A percentile compares a stretch with the other conserved stretches of the same genome.
phyloP scores from a whole-genome alignment of 2,113 vertebrate species.

The Dissostichus mawsoni region DNA sequence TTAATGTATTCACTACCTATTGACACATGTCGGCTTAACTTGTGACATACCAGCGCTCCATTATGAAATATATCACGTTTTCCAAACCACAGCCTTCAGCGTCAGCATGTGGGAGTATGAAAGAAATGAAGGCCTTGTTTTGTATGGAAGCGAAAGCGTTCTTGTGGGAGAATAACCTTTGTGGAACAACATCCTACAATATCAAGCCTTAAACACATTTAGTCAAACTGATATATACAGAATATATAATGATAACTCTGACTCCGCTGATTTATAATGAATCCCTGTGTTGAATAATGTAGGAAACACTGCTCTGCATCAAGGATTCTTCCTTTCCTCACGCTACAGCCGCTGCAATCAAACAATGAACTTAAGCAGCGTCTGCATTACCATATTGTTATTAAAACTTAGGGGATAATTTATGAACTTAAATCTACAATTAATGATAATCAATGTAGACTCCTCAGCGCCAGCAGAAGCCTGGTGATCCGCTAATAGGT shows the following conservation, averaged over 20 bases:
- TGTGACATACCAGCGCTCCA: background rate
- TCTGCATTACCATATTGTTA: slow-evolving; percentile 66
- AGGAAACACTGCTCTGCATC: slow-evolving; percentile 46
- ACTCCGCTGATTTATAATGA: slow-evolving; percentile 68
- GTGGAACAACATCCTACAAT: slow-evolving; percentile 29
- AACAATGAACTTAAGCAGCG: slow-evolving; percentile 50
- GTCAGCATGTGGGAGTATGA: slow-evolving; percentile 4
- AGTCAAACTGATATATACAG: slow-evolving; percentile 51
- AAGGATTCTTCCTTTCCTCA: slow-evolving; percentile 30
- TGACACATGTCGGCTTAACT: slow-evolving; percentile 6
- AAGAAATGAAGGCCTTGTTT: slow-evolving; percentile 16
- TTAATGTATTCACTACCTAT: background rate
- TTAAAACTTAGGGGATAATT: slow-evolving; percentile 60
- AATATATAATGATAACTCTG: slow-evolving; percentile 65
- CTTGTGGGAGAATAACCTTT: slow-evolving; percentile 46
- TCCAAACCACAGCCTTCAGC: slow-evolving; percentile 9
- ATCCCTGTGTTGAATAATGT: slow-evolving; percentile 72
- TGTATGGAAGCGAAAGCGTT: slow-evolving; percentile 1
- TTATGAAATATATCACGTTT: slow-evolving; percentile 26
- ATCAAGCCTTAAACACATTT: slow-evolving; percentile 39
- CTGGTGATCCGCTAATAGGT: slow-evolving; percentile 51
- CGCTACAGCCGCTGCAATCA: slow-evolving; percentile 48
- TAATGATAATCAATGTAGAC: slow-evolving; percentile 66
- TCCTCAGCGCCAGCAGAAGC: slow-evolving; percentile 20
- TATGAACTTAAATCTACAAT: slow-evolving; percentile 66